Conservation (phyloP, 2,797 vertebrate species). For the Leptatherina wallacei region DNA sequence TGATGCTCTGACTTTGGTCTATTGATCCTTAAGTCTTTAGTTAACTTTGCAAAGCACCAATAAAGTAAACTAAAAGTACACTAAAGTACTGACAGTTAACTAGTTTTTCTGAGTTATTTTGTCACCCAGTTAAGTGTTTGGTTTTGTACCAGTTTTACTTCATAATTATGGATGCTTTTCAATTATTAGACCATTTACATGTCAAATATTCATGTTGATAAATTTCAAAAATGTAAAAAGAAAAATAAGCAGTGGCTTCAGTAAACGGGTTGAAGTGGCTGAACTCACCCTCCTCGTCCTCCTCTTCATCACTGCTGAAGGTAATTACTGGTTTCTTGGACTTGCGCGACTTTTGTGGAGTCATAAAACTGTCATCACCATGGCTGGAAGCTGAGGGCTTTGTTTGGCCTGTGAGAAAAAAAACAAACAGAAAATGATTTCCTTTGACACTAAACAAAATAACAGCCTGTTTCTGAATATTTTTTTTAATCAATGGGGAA, state of each 20-base stretch:
- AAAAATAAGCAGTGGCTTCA: neutral
- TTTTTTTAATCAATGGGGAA: neutral
- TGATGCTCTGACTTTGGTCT: conserved; percentile 2
- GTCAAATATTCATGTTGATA: neutral
- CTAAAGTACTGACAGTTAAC: neutral
- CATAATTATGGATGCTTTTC: neutral
- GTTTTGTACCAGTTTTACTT: neutral
- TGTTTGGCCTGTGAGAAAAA: conserved; percentile 63
- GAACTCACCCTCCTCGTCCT: conserved; percentile 81
- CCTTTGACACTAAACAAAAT: neutral
- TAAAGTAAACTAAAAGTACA: neutral
- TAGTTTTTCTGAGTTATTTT: neutral
- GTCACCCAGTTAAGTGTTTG: neutral
- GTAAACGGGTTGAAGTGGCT: neutral
- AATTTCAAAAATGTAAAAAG: neutral
- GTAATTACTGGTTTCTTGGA: conserved; percentile 79
- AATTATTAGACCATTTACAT: neutral
- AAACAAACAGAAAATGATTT: neutral
- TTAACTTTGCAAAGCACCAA: neutral
- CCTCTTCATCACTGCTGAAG: conserved; percentile 93
- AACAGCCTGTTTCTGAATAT: no score
- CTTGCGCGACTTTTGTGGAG: conserved; percentile 71
- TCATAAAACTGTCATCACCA: conserved; percentile 81
- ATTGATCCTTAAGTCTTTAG: conserved; percentile 15
- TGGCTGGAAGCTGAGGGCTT: conserved; percentile 63